Evolutionary conservation across 1,140 invertebrate genomes (phyloP), one percentile per base, ranked within the genome.

Genomic region (Ruditapes philippinarum): DNA sequence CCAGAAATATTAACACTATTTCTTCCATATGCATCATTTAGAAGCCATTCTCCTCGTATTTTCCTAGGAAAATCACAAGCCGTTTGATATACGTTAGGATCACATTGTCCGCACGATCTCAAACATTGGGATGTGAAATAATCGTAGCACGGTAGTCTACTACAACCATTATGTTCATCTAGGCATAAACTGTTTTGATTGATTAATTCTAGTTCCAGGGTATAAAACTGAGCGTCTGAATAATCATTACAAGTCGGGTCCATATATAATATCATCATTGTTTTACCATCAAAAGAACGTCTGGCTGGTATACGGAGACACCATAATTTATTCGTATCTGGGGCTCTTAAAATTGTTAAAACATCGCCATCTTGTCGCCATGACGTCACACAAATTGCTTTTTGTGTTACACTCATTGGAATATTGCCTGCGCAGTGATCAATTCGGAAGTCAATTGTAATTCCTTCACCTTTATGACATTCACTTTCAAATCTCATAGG

Each of bases 401-500:
- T 81, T 73, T 93, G 90, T 17, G 38, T 51, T 31, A 89, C 88
- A n/a, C 54, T 82, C 92, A 92, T 92, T 1, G 86, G 84, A 0
- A 91, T n/a, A 28, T 80, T 82, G 7, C 91, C 90, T 7, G 91
- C 62, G 60, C 93, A 94, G 19, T 82, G 88, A 25, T 79, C 31
- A 17, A 90, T 76, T 22, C 92, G 83, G 62, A 91, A 94, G 51
- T 94, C 79, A 80, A 94, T 93, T 11, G 70, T 89, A 5, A 92
- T 87, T 0, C 93, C 93, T 81, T 94, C 93, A 4, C 93, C 93
- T 17, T 68, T 89, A 9, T 91, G 57, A 65, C 93, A 94, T 70
- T 94, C 93, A 49, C 88, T 90, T 70, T 94, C 93, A 65, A 94
- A 78, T 70, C 92, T 83, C 93, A 94, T 94, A 12, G 93, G 93